Base-by-base conservation (phyloP, 2,797 vertebrate genomes). In the Xenentodon cancila region DNA sequence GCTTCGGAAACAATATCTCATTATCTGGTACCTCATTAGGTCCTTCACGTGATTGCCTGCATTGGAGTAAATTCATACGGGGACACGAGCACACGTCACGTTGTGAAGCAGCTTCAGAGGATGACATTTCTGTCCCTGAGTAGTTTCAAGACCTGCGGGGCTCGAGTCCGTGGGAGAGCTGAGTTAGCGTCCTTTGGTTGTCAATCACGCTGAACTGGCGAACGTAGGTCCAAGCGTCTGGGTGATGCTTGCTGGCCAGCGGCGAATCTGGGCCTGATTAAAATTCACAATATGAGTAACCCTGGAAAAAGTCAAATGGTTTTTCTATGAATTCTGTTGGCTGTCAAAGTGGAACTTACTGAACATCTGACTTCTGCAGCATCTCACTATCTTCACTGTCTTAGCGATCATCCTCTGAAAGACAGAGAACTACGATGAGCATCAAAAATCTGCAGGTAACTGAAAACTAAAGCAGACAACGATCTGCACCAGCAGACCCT, bases 151-250 rank as follows among this genome's bases (percentile, higher is more conserved):
- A 91, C 84, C 96, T 92, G 46, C 96, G 96, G 34, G 97, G 96
- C 88, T 99, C 98, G 53, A 99, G 94, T 66, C 93, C 92, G 64
- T 98, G 95, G 74, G 98, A 99, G 85, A 99, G 95, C 92, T 97
- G 96, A 44, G 96, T 97, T 77, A 99, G 92, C 68, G 93, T 97
- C 91, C 97, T 97, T 93, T 99, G 98, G 94, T 98, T 99, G 94
- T 99, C 97, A 75, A 99, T 98, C 91, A 97, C 95, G 65, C 91
- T 94, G 88, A 99, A 94, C 89, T 98, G 97, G 68, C 96, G 96
- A 32, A 99, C 94, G 32, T 98, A 99, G 79, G 91, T 93, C 78
- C 95, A 94, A 77, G 96, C 93, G 27, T 98, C 97, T 77, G 96
- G 95, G 88, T 98, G 97, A 89, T 95, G 97, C 92, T 98, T 99